Percentiles rank a stretch among this genome's conserved stretches.
Evolutionary conservation across 2,888 invertebrate species (phyloP).

Genomic region (Fragum whitleyi): DNA sequence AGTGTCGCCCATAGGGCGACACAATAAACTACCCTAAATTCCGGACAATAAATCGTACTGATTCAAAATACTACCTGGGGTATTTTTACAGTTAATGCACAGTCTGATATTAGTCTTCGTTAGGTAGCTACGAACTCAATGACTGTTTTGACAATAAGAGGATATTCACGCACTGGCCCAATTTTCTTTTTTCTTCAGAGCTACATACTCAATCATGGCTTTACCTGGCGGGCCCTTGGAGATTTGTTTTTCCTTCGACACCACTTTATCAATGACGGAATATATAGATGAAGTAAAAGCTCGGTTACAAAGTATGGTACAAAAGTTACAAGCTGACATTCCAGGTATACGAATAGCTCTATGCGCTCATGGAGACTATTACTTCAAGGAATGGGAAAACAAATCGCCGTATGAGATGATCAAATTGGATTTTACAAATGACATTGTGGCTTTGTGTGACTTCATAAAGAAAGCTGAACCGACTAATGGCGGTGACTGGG

Average conservation of each 20-base stretch:
- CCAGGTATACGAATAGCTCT: constrained; percentile 77
- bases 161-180: too few species aligned
- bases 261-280: constrained; percentile 37
- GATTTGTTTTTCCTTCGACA: constrained; percentile 48
- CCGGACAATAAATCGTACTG: too few species aligned
- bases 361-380: constrained; percentile 81
- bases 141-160: too few species aligned
- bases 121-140: too few species aligned
- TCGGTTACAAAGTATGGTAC: constrained; percentile 40
- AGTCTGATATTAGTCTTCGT: too few species aligned
- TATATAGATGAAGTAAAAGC: constrained; percentile 43
- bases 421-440: constrained; percentile 67
- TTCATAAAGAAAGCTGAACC: constrained; percentile 64
- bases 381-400: constrained; percentile 70
- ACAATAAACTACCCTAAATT: too few species aligned
- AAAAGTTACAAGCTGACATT: constrained; percentile 34
- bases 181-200: too few species aligned
- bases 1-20: too few species aligned
- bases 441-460: constrained; percentile 61
- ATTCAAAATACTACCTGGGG: too few species aligned
- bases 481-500: constrained; percentile 73
- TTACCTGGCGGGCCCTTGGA: constrained; percentile 35
- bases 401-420: constrained; percentile 67
- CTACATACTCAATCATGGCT: constrained; percentile 2
- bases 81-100: too few species aligned